These are phyloP conservation scores for Lampris incognitus DNA, from an alignment of 2,113 vertebrate species.

Conservation along the genomic window DNA sequence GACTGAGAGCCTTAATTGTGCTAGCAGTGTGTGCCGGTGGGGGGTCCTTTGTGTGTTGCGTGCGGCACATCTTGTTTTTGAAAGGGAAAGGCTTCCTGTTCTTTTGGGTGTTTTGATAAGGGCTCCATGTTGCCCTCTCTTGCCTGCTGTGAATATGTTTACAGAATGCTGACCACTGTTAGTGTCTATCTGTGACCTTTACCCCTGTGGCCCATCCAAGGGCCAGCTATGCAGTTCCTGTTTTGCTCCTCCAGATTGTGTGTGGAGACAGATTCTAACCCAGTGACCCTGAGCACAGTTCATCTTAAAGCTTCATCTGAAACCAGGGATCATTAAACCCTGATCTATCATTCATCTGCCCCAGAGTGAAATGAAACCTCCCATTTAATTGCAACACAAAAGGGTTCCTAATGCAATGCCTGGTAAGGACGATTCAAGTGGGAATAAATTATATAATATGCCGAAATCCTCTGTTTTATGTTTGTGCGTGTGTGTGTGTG, in stretches of 20 bases:
- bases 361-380: not conserved
- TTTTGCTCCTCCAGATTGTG: conserved; percentile 61
- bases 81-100: conserved; percentile 59
- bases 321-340: not conserved
- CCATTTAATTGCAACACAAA: not conserved
- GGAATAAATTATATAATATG: too few species aligned
- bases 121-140: conserved; percentile 24
- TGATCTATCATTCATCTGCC: conserved; percentile 4
- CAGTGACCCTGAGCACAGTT: conserved; percentile 11
- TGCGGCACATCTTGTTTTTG: conserved; percentile 57
- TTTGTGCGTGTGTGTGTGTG: too few species aligned
- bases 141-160: conserved; percentile 55
- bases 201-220: conserved; percentile 44
- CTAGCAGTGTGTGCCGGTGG: not conserved
- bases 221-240: conserved; percentile 52
- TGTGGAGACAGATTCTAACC: conserved; percentile 23
- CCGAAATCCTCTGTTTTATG: too few species aligned
- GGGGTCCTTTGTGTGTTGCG: conserved; percentile 31
- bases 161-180: conserved; percentile 68
- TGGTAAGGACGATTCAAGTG: too few species aligned
- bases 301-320: conserved; percentile 32
- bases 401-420: not conserved
- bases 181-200: conserved; percentile 56
- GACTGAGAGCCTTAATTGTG: conserved; percentile 4
- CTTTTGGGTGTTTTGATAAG: conserved; percentile 63